Evolutionary conservation across 2,113 vertebrate species (phyloP).

Genomic region (Brienomyrus brachyistius): DNA sequence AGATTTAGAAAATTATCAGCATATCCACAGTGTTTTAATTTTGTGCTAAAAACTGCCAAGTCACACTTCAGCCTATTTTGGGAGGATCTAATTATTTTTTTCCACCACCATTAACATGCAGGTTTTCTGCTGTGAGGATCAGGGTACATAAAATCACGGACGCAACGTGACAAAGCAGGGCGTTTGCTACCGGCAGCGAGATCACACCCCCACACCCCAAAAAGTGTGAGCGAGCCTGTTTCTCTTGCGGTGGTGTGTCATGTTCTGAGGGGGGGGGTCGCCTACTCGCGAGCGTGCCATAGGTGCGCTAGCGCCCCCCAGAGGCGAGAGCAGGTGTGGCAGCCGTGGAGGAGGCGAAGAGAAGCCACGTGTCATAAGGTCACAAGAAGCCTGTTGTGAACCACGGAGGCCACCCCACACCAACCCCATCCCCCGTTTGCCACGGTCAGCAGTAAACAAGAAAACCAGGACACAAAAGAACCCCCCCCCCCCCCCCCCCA

Average conservation of each 20-base stretch:
- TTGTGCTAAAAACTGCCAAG: not conserved
- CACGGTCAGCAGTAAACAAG: not conserved
- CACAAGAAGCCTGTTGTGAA: not conserved
- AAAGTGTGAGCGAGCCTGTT: not conserved
- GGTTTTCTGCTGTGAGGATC: not conserved
- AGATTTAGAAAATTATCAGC: not conserved
- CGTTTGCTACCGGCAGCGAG: not conserved
- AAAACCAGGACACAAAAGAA: conserved; percentile 5
- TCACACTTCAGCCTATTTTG: not conserved
- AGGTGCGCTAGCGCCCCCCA: not conserved
- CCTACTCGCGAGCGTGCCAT: not conserved
- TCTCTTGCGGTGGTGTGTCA: not conserved
- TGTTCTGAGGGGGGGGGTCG: not conserved
- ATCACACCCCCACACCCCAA: not conserved
- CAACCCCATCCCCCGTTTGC: not conserved
- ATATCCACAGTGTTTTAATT: not conserved
- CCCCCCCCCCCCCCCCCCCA: not conserved
- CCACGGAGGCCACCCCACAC: not conserved
- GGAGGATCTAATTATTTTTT: not conserved
- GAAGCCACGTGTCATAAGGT: not conserved
- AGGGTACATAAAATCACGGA: conserved; percentile 4
- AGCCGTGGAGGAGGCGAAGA: not conserved
- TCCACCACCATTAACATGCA: not conserved
- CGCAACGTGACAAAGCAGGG: not conserved
- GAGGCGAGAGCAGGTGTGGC: not conserved